A percentile compares a stretch with the other conserved stretches of the same genome.
phyloP scores from a whole-genome alignment of 37 sponge, comb jelly and placozoan genomes.

The Ianthella basta region DNA sequence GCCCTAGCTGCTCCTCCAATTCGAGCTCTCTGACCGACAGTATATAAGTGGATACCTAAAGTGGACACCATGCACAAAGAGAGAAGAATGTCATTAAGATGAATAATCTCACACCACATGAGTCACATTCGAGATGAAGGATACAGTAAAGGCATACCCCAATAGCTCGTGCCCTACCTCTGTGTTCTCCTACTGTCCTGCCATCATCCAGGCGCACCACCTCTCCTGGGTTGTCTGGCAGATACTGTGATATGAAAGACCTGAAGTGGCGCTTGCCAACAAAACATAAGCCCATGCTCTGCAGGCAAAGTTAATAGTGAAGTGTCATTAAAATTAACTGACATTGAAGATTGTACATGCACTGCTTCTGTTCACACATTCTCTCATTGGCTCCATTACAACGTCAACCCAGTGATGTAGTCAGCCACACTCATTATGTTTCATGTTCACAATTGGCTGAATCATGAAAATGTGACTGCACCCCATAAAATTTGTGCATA shows the following conservation, averaged over 20 bases:
- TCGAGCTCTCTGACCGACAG: constrained; percentile 80
- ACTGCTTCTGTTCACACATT: neutral
- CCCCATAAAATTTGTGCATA: neutral
- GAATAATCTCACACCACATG: no score
- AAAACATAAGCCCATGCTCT: constrained; percentile 91
- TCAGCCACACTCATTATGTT: neutral
- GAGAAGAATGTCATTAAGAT: no score
- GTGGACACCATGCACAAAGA: neutral
- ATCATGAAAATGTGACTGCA: neutral
- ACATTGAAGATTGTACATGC: neutral
- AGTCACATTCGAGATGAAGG: no score
- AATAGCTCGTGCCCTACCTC: constrained; percentile 46
- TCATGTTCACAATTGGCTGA: neutral
- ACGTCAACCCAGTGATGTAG: neutral
- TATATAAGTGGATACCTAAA: constrained; percentile 66
- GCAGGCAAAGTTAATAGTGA: neutral
- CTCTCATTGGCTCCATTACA: neutral
- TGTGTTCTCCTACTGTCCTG: constrained; percentile 57
- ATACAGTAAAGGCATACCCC: no score
- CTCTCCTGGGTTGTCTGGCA: constrained; percentile 50
- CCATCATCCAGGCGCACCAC: constrained; percentile 50
- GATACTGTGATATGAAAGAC: constrained; percentile 67
- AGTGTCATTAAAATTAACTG: neutral
- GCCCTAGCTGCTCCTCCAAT: constrained; percentile 44
- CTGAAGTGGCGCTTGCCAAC: constrained; percentile 75